Evolutionary conservation across 2,113 vertebrate genomes (phyloP).

Genomic region (Dendrocopos noguchii): DNA sequence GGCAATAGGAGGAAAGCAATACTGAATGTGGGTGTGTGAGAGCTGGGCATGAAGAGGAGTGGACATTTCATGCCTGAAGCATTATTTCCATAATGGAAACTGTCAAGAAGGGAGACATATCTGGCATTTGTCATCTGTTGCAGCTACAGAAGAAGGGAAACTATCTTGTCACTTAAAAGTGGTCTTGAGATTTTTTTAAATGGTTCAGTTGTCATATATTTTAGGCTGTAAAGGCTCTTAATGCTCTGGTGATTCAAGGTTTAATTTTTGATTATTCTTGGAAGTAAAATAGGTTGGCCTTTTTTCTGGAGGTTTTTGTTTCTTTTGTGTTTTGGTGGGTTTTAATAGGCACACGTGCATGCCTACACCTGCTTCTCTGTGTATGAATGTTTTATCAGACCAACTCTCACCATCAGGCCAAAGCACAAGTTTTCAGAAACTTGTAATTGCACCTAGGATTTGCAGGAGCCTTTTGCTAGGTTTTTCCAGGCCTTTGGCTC

Average conservation of each 20-base stretch:
- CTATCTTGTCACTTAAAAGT: not conserved
- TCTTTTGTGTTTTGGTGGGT: not conserved
- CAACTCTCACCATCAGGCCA: not conserved
- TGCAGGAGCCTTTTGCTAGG: not conserved
- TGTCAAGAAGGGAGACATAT: not conserved
- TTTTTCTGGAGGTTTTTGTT: not conserved
- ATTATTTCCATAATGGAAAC: not conserved
- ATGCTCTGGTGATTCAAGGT: not conserved
- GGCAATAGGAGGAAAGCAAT: not conserved
- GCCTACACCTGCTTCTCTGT: not conserved
- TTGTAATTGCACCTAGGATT: not conserved
- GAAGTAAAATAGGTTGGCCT: not conserved
- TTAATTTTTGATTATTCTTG: not conserved
- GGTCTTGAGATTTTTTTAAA: not conserved
- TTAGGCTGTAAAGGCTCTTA: not conserved
- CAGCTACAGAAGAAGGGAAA: not conserved
- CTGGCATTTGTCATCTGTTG: not conserved
- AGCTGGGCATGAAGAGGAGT: not conserved
- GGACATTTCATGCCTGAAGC: conserved; percentile 4
- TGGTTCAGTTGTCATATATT: not conserved
- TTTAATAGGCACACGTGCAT: not conserved
- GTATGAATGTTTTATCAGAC: not conserved
- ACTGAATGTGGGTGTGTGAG: not conserved
- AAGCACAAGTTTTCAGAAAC: not conserved
- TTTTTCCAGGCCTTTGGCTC: not conserved